These are phyloP conservation scores for Oligia latruncula DNA, from an alignment of 2,888 invertebrate genomes.

Conservation along the genomic window DNA sequence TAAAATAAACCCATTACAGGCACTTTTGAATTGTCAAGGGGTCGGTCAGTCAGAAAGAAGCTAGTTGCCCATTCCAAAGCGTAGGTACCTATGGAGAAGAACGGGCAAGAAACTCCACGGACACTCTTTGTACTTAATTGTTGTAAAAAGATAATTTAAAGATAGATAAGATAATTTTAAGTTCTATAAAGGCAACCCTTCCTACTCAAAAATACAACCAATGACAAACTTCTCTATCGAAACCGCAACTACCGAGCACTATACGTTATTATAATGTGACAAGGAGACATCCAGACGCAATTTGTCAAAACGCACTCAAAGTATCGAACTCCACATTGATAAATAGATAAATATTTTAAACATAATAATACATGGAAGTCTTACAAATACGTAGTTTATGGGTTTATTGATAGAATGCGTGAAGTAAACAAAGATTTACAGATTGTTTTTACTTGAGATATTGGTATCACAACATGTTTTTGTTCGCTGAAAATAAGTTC, in stretches of 20 bases:
- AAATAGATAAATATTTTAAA: slow-evolving; percentile 57
- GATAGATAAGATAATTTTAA: no score
- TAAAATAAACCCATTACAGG: no score
- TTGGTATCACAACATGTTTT: slow-evolving; percentile 57
- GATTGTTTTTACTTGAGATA: slow-evolving; percentile 49
- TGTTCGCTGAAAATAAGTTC: slow-evolving; percentile 29
- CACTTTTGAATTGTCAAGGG: no score
- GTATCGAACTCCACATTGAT: slow-evolving; percentile 47
- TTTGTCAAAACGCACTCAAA: slow-evolving; percentile 60
- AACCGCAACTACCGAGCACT: slow-evolving; percentile 60
- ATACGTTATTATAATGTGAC: slow-evolving; percentile 50
- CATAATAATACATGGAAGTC: slow-evolving; percentile 42
- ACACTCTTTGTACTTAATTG: no score
- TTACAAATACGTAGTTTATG: slow-evolving; percentile 38
- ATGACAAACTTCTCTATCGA: slow-evolving; percentile 66
- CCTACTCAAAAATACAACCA: slow-evolving; percentile 69
- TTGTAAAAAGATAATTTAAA: no score
- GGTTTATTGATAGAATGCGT: slow-evolving; percentile 26
- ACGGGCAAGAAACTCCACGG: no score
- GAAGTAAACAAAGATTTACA: slow-evolving; percentile 40
- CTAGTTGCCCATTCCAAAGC: no score
- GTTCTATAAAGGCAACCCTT: slow-evolving; percentile 11
- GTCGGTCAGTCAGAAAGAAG: no score
- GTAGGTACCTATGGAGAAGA: no score
- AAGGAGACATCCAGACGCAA: slow-evolving; percentile 57